Base-by-base conservation (phyloP, 2,888 invertebrate species). In the Drosophila siamana region DNA sequence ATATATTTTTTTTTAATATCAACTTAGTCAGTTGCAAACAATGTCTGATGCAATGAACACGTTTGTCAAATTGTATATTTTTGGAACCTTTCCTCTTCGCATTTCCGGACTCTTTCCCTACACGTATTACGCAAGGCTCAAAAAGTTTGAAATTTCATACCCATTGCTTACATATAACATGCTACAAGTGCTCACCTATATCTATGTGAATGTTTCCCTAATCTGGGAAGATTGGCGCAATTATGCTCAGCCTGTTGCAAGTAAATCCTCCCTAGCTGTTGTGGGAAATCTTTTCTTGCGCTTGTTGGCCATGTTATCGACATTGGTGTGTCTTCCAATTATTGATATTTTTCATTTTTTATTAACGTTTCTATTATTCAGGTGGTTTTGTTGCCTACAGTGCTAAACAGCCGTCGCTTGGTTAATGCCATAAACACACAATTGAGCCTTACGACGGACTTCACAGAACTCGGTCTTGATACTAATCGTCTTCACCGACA, bases 101-200 rank as follows among this genome's bases (percentile, higher is more conserved):
- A 3, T 72, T 7, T 66, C 71, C 0, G 87, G 84, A 0, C 28
- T 87, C 4, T 86, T 78, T 67, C 87, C 88, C 2, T 82, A 66
- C n/a, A 26, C 41, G 0, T 78, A 67, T 13, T 52, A 48, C 6
- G 7, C 15, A 0, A 5, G 1, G 1, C 28, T 13, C 5, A 66
- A 66, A 15, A 16, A 56, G 15, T 85, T 80, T 24, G 11, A 24
- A 2, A 43, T 80, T 0, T 82, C 87, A 0, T 71, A 69, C 56
- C 50, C 57, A 2, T 30, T 69, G 0, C 24, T 75, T 8, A 3
- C 47, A 1, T 5, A 74, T 0, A 79, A 78, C 0, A 1, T 83
- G 1, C 3, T 68, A 0, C 83, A 88, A 41, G 13, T 82, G 3
- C 1, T 43, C 0, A 19, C 73, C 19, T 86, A 72, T 55, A 41